Evolutionary conservation across 1,140 invertebrate species (phyloP), one percentile per base, ranked within the genome.

Genomic region (Drepana arcuata): DNA sequence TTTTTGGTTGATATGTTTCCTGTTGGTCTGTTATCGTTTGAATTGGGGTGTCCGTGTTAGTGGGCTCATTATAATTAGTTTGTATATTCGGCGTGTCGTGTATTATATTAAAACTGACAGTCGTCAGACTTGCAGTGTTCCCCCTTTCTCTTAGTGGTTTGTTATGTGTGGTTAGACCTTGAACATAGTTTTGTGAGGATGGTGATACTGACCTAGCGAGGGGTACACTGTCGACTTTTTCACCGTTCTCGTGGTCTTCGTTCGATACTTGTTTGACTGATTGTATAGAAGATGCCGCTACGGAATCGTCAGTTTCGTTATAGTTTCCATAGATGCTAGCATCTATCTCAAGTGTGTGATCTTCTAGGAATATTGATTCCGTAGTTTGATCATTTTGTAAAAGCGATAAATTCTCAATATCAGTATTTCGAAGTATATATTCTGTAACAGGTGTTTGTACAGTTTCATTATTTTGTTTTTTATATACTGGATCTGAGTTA

Each of bases 1-100:
- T 67, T 45, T 86, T 86, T 6, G 86, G 85, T 38, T 88, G 85
- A 0, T 83, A 88, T 1, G n/a, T n/a, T n/a, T 84, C 65, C 35
- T 85, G 86, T 2, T 84, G 75, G 2, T 87, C 84, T 0, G 72
- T 72, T 41, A 86, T 85, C 11, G 85, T 64, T 35, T 85, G 86
- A 27, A 78, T 79, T 0, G 48, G 28, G 33, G 51, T 52, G 34
- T 60, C 63, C 25, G 36, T 31, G 32, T 34, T 45, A 14, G 33
- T 53, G 32, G 83, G 84, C 34, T 88, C 84, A 12, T 85, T 83
- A 50, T 88, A 88, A 44, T 86, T 81, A 46, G 75, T 82, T 0
- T 78, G 37, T 1, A 78, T 63, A 28, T 88, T 81, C 1, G 77
- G 48, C 10, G 47, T 34, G 36, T 77, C 64, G 30, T 80, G 75